Conservation (phyloP, 2,888 invertebrate species). For the Pardosa pseudoannulata region DNA sequence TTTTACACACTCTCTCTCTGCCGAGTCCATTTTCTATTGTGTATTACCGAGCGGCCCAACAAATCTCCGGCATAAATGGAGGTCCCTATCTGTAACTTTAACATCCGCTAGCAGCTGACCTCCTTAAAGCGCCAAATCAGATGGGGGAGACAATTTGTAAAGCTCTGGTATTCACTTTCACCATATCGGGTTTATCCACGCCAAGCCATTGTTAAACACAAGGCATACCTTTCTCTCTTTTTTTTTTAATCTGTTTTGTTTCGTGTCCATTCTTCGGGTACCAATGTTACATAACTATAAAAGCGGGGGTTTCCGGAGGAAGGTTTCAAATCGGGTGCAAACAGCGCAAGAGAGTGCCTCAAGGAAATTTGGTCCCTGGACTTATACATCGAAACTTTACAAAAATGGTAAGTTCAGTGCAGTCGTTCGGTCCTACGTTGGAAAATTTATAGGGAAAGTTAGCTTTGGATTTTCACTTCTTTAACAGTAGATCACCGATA, state of each 20-base stretch:
- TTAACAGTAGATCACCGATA: too few relatives aligned
- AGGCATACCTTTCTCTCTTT: conserved; percentile 42
- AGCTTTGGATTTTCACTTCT: too few relatives aligned
- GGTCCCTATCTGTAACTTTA: conserved; percentile 2
- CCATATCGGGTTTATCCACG: conserved; percentile 56
- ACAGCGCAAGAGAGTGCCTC: conserved; percentile 3
- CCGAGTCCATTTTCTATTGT: conserved; percentile 48
- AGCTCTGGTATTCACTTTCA: conserved; percentile 67
- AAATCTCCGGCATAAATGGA: conserved; percentile 5
- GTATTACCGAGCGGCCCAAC: conserved; percentile 30
- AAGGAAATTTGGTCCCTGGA: neutral
- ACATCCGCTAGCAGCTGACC: conserved; percentile 34
- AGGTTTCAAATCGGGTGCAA: conserved; percentile 38
- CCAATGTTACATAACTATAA: conserved; percentile 63
- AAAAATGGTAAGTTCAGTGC: conserved; percentile 8
- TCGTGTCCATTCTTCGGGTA: conserved; percentile 47
- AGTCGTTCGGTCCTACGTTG: neutral
- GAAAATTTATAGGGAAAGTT: too few relatives aligned
- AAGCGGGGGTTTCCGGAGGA: conserved; percentile 41
- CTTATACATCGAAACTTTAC: neutral
- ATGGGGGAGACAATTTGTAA: conserved; percentile 68
- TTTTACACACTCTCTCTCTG: conserved; percentile 18
- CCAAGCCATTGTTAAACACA: conserved; percentile 68
- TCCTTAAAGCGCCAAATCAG: conserved; percentile 54
- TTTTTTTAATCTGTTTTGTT: conserved; percentile 54